phyloP scores from a whole-genome alignment of 2,888 invertebrate genomes.

The Pristionchus fissidentatus region DNA sequence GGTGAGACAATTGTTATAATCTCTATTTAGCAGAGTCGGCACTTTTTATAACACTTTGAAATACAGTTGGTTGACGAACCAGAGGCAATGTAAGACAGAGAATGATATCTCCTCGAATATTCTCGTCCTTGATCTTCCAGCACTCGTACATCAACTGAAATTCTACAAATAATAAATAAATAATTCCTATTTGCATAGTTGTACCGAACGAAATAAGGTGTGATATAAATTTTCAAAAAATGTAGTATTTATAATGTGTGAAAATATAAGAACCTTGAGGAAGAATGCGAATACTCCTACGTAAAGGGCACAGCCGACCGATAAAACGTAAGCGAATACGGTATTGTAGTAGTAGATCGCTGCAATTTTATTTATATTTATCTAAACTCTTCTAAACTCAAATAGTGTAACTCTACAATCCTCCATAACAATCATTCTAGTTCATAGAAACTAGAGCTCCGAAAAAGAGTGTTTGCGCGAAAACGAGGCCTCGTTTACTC shows the following conservation, averaged over 20 bases:
- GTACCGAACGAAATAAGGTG: background rate
- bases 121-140: conserved; percentile 40
- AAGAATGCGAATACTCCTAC: background rate
- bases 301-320: background rate
- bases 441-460: too few relatives aligned
- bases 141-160: conserved; percentile 35
- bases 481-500: too few relatives aligned
- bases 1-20: too few relatives aligned
- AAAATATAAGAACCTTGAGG: background rate
- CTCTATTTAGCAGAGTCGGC: too few relatives aligned
- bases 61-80: background rate
- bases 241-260: too few relatives aligned
- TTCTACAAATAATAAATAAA: background rate
- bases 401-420: too few relatives aligned
- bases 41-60: background rate
- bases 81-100: conserved; percentile 21
- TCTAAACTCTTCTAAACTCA: too few relatives aligned
- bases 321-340: background rate
- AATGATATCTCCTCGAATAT: conserved; percentile 32
- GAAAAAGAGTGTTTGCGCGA: too few relatives aligned
- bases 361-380: background rate
- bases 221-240: too few relatives aligned
- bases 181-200: background rate
- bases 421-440: too few relatives aligned
- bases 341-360: conserved; percentile 38